Percentiles rank a stretch among this genome's conserved stretches.
Conservation (phyloP, 2,113 vertebrate genomes). For the Megaleporinus macrocephalus region DNA sequence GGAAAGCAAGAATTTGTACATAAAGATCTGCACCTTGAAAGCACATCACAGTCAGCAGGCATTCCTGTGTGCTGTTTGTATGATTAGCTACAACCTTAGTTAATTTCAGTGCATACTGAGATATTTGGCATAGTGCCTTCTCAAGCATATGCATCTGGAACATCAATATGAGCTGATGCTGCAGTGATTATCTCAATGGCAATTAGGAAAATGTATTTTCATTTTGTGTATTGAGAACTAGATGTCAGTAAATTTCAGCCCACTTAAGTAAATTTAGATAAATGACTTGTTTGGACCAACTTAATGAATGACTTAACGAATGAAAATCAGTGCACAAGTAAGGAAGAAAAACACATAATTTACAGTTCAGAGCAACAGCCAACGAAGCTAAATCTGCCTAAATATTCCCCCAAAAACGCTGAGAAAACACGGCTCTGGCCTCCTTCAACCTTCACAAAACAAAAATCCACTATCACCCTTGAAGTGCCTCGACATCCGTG, state of each 20-base stretch:
- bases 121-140: too few species aligned
- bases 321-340: background rate
- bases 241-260: background rate
- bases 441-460: slow-evolving; percentile 41
- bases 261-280: background rate
- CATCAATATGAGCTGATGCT: too few species aligned
- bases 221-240: too few species aligned
- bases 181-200: too few species aligned
- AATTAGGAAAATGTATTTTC: too few species aligned
- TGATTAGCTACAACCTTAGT: too few species aligned
- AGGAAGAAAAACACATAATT: background rate
- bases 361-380: background rate
- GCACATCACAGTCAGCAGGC: too few species aligned
- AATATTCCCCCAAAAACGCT: background rate
- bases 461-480: slow-evolving; percentile 30
- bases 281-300: background rate
- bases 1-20: too few species aligned
- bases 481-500: background rate
- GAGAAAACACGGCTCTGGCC: background rate
- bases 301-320: background rate
- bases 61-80: too few species aligned
- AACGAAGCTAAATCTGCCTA: background rate
- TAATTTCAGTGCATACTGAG: too few species aligned
- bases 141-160: too few species aligned
- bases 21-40: too few species aligned